phyloP scores from a whole-genome alignment of 1,140 invertebrate species.

The Neoseiulus cucumeris region DNA sequence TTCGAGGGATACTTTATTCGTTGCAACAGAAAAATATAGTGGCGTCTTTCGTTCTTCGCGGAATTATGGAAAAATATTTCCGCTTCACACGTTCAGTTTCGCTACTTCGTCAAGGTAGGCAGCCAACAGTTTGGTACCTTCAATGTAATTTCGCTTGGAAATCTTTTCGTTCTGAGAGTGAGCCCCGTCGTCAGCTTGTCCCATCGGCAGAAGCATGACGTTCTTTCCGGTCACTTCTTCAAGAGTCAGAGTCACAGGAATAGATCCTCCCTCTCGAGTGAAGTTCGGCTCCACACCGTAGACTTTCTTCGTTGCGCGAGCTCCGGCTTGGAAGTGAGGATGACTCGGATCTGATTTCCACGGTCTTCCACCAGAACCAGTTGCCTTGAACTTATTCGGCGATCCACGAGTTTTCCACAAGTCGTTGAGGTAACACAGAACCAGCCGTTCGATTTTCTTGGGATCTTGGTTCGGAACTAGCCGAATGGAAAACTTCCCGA shows the following conservation, averaged over 20 bases:
- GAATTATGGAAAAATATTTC: not conserved
- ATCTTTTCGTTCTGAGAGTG: slow-evolving; percentile 98
- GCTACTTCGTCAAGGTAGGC: slow-evolving; percentile 61
- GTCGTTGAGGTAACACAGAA: slow-evolving; percentile 48
- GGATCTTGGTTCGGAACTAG: slow-evolving; percentile 78
- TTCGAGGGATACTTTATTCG: too few species aligned
- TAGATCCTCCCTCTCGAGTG: slow-evolving; percentile 84
- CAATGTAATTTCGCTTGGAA: slow-evolving; percentile 72
- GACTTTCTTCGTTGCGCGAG: slow-evolving; percentile 58
- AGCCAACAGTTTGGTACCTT: slow-evolving; percentile 67
- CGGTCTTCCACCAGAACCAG: slow-evolving; percentile 28
- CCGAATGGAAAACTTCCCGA: slow-evolving; percentile 87
- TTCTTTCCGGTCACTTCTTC: slow-evolving; percentile 70
- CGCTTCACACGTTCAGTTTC: slow-evolving; percentile 27
- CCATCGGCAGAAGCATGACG: slow-evolving; percentile 67
- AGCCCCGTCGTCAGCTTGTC: slow-evolving; percentile 80
- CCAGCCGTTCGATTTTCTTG: slow-evolving; percentile 46
- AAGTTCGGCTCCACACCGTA: slow-evolving; percentile 81
- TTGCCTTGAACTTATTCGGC: slow-evolving; percentile 53
- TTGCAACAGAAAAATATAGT: too few species aligned
- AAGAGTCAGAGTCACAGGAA: slow-evolving; percentile 75
- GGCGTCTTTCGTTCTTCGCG: not conserved
- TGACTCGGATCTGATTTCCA: slow-evolving; percentile 84
- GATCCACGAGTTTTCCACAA: slow-evolving; percentile 46
- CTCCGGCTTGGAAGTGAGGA: slow-evolving; percentile 71